A percentile compares a stretch with the other conserved stretches of the same genome.
These are phyloP conservation scores for Gnathonemus echidnorhynchus DNA, from an alignment of 2,113 vertebrate genomes.

Conservation along the genomic window DNA sequence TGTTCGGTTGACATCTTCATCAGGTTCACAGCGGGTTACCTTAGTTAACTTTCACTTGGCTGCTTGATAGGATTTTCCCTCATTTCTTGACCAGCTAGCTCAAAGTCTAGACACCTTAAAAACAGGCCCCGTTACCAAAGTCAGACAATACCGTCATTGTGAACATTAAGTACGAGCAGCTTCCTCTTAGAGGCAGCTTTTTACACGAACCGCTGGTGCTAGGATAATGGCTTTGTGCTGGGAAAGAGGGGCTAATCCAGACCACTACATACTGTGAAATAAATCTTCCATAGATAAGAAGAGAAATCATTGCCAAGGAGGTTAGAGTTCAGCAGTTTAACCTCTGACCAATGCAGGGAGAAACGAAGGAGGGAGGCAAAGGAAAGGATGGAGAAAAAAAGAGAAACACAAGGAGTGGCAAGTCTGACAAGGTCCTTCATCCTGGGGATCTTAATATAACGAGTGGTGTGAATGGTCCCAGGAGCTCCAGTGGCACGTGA, in stretches of 20 bases:
- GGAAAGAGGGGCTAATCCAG: conserved; percentile 75
- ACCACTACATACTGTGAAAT: conserved; percentile 79
- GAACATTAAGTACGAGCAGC: conserved; percentile 77
- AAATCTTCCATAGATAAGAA: conserved; percentile 72
- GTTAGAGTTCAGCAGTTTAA: conserved; percentile 95
- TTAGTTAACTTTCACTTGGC: conserved; percentile 95
- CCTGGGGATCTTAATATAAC: conserved; percentile 53
- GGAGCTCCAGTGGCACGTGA: conserved; percentile 33
- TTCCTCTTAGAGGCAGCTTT: conserved; percentile 77
- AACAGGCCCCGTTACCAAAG: conserved; percentile 59
- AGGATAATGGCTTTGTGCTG: conserved; percentile 83
- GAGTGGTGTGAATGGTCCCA: conserved; percentile 51
- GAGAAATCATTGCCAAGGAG: conserved; percentile 66
- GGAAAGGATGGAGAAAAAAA: conserved; percentile 39
- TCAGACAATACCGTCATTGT: conserved; percentile 79
- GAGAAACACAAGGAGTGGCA: conserved; percentile 56
- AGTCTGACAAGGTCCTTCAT: conserved; percentile 61
- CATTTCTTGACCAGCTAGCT: conserved; percentile 65
- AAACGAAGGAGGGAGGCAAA: conserved; percentile 46
- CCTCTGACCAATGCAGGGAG: conserved; percentile 68
- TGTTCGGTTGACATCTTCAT: conserved; percentile 96
- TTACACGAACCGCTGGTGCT: conserved; percentile 68
- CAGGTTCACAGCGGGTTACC: conserved; percentile 91
- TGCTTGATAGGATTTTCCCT: conserved; percentile 93
- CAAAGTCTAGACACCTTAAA: conserved; percentile 80